These are phyloP conservation scores for Harmothoe impar DNA, from an alignment of 2,888 invertebrate genomes.

Conservation along the genomic window DNA sequence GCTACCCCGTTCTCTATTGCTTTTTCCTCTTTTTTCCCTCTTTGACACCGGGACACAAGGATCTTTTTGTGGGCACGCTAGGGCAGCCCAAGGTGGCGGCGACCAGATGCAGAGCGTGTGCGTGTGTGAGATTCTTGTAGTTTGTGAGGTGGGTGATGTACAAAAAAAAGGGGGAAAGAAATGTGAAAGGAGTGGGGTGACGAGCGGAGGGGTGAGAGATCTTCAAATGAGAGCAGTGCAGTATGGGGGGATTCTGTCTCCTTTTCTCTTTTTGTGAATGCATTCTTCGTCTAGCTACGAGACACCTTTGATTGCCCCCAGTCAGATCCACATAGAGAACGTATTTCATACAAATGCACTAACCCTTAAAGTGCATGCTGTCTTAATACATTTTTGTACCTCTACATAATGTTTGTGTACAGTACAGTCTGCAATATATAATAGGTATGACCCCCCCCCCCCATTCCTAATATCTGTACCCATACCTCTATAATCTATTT, in stretches of 20 bases:
- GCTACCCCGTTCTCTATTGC: not conserved
- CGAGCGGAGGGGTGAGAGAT: not conserved
- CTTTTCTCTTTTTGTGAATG: too few relatives aligned
- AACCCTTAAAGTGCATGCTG: too few relatives aligned
- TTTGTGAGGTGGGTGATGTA: not conserved
- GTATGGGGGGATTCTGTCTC: not conserved
- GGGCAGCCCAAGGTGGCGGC: not conserved
- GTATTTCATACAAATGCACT: too few relatives aligned
- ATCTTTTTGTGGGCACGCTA: constrained; percentile 42
- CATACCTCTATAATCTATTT: too few relatives aligned
- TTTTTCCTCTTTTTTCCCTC: not conserved
- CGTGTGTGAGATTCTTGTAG: constrained; percentile 35
- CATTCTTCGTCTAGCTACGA: too few relatives aligned
- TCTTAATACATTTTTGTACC: too few relatives aligned
- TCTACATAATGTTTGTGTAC: too few relatives aligned
- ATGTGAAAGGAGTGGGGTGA: not conserved
- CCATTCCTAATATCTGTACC: too few relatives aligned
- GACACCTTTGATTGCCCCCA: too few relatives aligned
- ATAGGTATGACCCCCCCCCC: too few relatives aligned
- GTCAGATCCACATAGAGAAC: too few relatives aligned
- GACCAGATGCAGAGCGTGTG: constrained; percentile 1
- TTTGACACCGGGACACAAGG: constrained; percentile 6
- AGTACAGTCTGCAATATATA: too few relatives aligned
- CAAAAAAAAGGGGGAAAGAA: not conserved
- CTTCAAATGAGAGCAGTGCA: not conserved